Base-by-base conservation (phyloP, 2,113 vertebrate genomes). In the Chaetops frenatus region DNA sequence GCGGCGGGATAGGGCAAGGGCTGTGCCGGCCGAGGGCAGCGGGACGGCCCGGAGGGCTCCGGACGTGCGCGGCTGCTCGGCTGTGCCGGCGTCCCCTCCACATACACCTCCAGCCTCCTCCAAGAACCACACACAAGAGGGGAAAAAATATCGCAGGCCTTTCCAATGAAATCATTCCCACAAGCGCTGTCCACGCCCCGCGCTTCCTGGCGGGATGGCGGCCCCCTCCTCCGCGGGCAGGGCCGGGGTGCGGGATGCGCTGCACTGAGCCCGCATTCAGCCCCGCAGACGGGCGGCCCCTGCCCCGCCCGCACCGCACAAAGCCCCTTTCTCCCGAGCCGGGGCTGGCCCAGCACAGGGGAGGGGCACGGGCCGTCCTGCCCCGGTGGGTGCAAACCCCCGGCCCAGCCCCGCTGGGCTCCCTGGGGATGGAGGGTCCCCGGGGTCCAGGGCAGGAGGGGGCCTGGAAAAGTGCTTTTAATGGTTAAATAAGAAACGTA, bases 131-230 rank as follows among this genome's bases (percentile, higher is more conserved):
- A 98, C 97, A 97, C 98, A 92, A 96, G 97, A 97, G 98, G 98
- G 98, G 98, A 97, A 97, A 98, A 98, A 98, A 98, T 98, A 98
- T 98, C 98, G 95, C 98, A 98, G 98, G 97, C 98, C 98, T 98
- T 99, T 99, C 99, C 99, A 99, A 98, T 99, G 99, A 99, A 99
- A 99, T 99, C 99, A 99, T 99, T 98, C 98, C 98, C 98, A 98
- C 98, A 98, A 97, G 94, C 96, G 96, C 96, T 98, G 97, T 98
- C 98, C 98, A 99, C 99, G 93, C 99, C 99, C 98, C 98, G 97
- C 81, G 96, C 98, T 98, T 98, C 97, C 96, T 98, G 98, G 97
- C 97, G 97, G 96, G 97, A 97, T 72, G 81, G 96, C 93, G 93
- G 95, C 97, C 95, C 94, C 97, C 89, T 87, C 94, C 97, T 98